Conservation (phyloP, 2,888 invertebrate genomes). For the Scelioninae gen. 2 region DNA sequence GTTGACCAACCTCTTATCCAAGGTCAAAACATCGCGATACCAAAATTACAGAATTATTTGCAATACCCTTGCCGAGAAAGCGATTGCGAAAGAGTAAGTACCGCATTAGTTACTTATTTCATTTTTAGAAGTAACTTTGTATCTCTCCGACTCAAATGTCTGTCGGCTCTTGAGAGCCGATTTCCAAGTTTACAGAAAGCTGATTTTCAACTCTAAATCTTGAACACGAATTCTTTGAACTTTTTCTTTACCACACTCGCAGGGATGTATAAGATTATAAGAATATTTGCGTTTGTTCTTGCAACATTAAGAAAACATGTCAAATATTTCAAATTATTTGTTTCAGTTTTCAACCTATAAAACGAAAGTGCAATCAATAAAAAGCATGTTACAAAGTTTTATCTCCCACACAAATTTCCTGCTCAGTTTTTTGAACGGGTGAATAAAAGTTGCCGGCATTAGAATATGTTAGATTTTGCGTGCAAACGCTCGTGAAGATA, state of each 20-base stretch:
- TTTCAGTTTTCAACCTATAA: too few relatives aligned
- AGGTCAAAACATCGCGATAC: slow-evolving; percentile 65
- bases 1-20: slow-evolving; percentile 55
- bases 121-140: slow-evolving; percentile 44
- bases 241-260: slow-evolving; percentile 3
- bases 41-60: slow-evolving; percentile 68
- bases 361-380: too few relatives aligned
- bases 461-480: too few relatives aligned
- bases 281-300: slow-evolving; percentile 6
- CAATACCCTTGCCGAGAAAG: slow-evolving; percentile 63
- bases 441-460: too few relatives aligned
- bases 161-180: slow-evolving; percentile 38
- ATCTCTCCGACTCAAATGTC: slow-evolving; percentile 40
- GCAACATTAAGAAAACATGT: slow-evolving; percentile 9
- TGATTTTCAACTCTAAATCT: slow-evolving; percentile 40
- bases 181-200: slow-evolving; percentile 43
- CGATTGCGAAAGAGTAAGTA: slow-evolving; percentile 66
- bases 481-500: too few relatives aligned
- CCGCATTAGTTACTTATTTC: slow-evolving; percentile 50
- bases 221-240: slow-evolving; percentile 37
- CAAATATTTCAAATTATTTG: too few relatives aligned
- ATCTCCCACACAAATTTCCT: too few relatives aligned
- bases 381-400: too few relatives aligned
- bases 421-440: too few relatives aligned
- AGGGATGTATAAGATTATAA: neutral